Evolutionary conservation across 2,888 invertebrate species (phyloP).

Genomic region (Eucera pruinosa): DNA sequence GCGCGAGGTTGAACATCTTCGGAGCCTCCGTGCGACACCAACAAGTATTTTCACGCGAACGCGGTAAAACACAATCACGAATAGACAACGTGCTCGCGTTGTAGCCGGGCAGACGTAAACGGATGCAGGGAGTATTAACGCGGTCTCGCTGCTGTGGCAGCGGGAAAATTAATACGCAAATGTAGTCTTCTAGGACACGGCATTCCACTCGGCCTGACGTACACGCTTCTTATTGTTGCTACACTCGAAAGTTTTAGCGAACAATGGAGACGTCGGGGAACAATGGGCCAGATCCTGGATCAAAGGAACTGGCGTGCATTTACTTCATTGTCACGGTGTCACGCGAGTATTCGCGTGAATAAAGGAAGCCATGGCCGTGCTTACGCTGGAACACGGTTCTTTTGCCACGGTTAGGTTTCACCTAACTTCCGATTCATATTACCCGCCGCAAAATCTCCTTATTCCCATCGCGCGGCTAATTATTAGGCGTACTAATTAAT

Average conservation of each 20-base stretch:
- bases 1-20: not conserved
- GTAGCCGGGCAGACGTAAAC: conserved; percentile 10
- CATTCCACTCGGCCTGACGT: conserved; percentile 25
- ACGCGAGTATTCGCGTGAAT: conserved; percentile 56
- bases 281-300: conserved; percentile 45
- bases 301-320: conserved; percentile 55
- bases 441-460: not conserved
- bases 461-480: no score
- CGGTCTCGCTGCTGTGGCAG: not conserved
- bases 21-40: conserved; percentile 2
- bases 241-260: conserved; percentile 56
- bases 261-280: conserved; percentile 57
- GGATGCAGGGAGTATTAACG: conserved; percentile 25
- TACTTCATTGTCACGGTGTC: conserved; percentile 62
- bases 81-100: not conserved
- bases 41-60: not conserved
- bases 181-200: conserved; percentile 25
- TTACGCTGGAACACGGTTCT: conserved; percentile 16
- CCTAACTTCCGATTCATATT: conserved; percentile 5
- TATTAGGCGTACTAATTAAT: no score
- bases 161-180: conserved; percentile 34
- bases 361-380: conserved; percentile 33
- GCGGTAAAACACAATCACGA: not conserved
- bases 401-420: conserved; percentile 40
- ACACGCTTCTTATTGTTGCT: conserved; percentile 60